Evolutionary conservation across 1,140 invertebrate species (phyloP).

Genomic region (Cryptotermes secundus): DNA sequence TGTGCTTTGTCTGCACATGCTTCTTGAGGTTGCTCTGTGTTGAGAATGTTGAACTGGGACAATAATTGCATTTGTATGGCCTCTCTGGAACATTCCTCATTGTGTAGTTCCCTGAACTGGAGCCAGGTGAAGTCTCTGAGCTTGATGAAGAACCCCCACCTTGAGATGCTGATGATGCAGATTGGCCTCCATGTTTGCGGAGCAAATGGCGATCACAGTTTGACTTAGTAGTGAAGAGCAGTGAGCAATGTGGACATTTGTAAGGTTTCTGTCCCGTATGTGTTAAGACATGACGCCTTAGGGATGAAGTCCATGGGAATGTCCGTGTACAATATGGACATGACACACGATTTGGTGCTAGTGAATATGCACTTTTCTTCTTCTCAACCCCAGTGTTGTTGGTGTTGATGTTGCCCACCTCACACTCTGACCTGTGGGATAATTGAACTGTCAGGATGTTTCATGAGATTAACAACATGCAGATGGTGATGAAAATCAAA

Average conservation of each 20-base stretch:
- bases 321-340: conserved; percentile 90
- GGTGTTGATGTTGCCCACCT: conserved; percentile 54
- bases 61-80: conserved; percentile 80
- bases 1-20: conserved; percentile 71
- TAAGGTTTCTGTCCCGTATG: conserved; percentile 96
- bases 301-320: conserved; percentile 94
- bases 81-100: conserved; percentile 74
- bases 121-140: conserved; percentile 26
- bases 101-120: conserved; percentile 46
- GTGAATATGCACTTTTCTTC: conserved; percentile 92
- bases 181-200: conserved; percentile 71
- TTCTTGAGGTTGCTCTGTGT: conserved; percentile 77
- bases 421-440: neutral
- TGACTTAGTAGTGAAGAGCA: conserved; percentile 94
- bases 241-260: conserved; percentile 86
- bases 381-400: conserved; percentile 43
- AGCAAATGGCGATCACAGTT: conserved; percentile 93
- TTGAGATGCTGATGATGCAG: conserved; percentile 37
- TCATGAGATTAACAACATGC: too few relatives aligned
- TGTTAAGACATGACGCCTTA: conserved; percentile 87
- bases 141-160: neutral
- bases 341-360: conserved; percentile 87
- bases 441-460: neutral
- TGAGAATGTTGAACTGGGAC: conserved; percentile 82
- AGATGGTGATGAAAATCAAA: too few relatives aligned